A percentile compares a stretch with the other conserved stretches of the same genome.
Conservation (phyloP, 92 coral and sea anemone species). For the Zoanthus sansibaricus region DNA sequence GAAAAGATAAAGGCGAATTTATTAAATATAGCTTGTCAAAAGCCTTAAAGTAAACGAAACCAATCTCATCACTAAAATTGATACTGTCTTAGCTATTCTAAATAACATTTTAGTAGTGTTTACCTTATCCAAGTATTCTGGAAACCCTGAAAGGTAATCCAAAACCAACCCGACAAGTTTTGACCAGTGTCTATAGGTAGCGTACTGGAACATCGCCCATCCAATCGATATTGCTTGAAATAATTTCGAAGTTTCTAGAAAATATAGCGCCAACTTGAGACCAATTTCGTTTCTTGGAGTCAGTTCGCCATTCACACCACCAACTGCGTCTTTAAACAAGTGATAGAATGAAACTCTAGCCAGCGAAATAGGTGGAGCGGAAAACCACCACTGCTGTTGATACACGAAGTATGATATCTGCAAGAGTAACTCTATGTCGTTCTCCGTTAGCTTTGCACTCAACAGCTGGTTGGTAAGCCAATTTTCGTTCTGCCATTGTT, state of each 20-base stretch:
- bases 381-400: slow-evolving; percentile 31
- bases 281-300: slow-evolving; percentile 42
- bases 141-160: slow-evolving; percentile 59
- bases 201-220: slow-evolving; percentile 74
- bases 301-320: slow-evolving; percentile 21
- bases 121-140: slow-evolving; percentile 63
- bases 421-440: slow-evolving; percentile 50
- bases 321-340: slow-evolving; percentile 65
- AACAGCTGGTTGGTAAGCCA: slow-evolving; percentile 78
- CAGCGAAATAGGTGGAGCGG: slow-evolving; percentile 58
- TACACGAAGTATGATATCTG: slow-evolving; percentile 50
- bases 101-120: too few species aligned
- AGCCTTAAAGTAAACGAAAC: too few species aligned
- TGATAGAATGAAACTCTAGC: slow-evolving; percentile 72
- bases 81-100: too few species aligned
- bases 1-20: too few species aligned
- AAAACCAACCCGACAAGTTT: slow-evolving; percentile 76
- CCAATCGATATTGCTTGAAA: slow-evolving; percentile 25
- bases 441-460: slow-evolving; percentile 44
- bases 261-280: slow-evolving; percentile 45
- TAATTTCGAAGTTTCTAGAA: slow-evolving; percentile 36
- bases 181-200: slow-evolving; percentile 80
- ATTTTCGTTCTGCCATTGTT: slow-evolving; percentile 70
- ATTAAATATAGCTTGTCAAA: too few species aligned
- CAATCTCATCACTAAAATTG: too few species aligned